Percentiles rank a stretch among this genome's conserved stretches.
Conservation (phyloP, 2,888 invertebrate species). For the Pollenia griseotomentosa region DNA sequence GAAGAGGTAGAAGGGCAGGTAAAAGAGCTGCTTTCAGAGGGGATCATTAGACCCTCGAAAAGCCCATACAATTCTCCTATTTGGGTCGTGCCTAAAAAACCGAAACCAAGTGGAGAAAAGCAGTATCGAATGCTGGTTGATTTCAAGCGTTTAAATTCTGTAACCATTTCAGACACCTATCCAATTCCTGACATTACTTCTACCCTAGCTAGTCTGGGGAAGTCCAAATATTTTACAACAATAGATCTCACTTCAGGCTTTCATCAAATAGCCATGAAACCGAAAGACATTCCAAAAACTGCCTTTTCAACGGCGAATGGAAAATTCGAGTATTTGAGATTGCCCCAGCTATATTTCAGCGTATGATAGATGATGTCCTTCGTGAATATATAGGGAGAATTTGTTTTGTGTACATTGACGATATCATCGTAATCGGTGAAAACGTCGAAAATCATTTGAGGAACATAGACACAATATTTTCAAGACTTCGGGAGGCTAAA, state of each 20-base stretch:
- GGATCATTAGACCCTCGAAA: conserved; percentile 77
- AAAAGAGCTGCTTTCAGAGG: conserved; percentile 74
- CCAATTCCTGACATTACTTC: conserved; percentile 72
- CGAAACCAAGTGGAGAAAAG: conserved; percentile 69
- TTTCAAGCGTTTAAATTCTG: conserved; percentile 72
- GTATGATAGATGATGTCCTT: neutral
- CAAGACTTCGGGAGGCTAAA: neutral
- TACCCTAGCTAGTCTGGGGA: conserved; percentile 72
- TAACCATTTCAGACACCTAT: conserved; percentile 72
- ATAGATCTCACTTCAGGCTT: conserved; percentile 71
- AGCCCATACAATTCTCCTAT: conserved; percentile 76
- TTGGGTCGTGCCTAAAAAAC: conserved; percentile 75
- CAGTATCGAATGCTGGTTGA: conserved; percentile 74
- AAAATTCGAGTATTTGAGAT: conserved; percentile 2
- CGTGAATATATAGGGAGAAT: neutral
- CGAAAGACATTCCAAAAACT: conserved; percentile 26
- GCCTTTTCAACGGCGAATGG: conserved; percentile 30
- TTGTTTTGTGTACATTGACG: conserved; percentile 14
- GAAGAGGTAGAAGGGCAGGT: too few relatives aligned
- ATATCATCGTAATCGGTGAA: neutral
- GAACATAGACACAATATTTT: neutral
- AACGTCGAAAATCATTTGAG: neutral
- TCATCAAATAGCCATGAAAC: conserved; percentile 57
- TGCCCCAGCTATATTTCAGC: conserved; percentile 5
- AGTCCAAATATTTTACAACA: conserved; percentile 73